phyloP scores from a whole-genome alignment of 2,888 invertebrate species.

The Mechanitis messenoides region DNA sequence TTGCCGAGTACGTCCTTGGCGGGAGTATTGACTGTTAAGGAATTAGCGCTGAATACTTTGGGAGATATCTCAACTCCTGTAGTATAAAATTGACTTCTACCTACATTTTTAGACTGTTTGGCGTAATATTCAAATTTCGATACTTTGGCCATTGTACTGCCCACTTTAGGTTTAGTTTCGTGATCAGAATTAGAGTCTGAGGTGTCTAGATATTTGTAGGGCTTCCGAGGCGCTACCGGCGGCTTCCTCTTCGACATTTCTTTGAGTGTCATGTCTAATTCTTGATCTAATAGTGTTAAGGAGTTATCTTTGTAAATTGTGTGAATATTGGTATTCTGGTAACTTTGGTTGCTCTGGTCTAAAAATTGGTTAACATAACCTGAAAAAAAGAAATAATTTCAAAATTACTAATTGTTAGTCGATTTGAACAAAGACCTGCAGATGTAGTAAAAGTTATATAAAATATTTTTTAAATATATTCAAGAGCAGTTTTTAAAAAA shows the following conservation, averaged over 20 bases:
- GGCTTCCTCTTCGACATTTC: slow-evolving; percentile 79
- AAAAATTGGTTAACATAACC: slow-evolving; percentile 52
- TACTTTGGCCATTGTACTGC: slow-evolving; percentile 83
- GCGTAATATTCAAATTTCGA: slow-evolving; percentile 88
- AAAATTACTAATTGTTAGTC: neutral
- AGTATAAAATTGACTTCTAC: slow-evolving; percentile 65
- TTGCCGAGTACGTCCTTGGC: slow-evolving; percentile 87
- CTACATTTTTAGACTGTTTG: slow-evolving; percentile 76
- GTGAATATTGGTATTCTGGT: slow-evolving; percentile 47
- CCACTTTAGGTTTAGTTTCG: slow-evolving; percentile 59
- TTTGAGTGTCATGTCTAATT: slow-evolving; percentile 65
- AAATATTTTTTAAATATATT: too few species aligned
- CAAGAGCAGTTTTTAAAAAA: too few species aligned
- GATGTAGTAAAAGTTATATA: too few species aligned
- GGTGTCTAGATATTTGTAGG: slow-evolving; percentile 69
- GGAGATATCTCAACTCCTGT: slow-evolving; percentile 77
- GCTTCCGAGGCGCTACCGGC: slow-evolving; percentile 79
- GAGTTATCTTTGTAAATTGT: slow-evolving; percentile 60
- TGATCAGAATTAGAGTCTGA: slow-evolving; percentile 72
- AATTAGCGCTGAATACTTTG: slow-evolving; percentile 88
- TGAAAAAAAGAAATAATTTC: slow-evolving; percentile 34
- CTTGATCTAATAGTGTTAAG: slow-evolving; percentile 60
- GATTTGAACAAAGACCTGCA: too few species aligned
- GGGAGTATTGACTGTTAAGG: slow-evolving; percentile 86
- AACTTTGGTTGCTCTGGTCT: slow-evolving; percentile 50